These are phyloP conservation scores for Oedothorax gibbosus DNA, from an alignment of 1,140 invertebrate genomes.

Conservation along the genomic window DNA sequence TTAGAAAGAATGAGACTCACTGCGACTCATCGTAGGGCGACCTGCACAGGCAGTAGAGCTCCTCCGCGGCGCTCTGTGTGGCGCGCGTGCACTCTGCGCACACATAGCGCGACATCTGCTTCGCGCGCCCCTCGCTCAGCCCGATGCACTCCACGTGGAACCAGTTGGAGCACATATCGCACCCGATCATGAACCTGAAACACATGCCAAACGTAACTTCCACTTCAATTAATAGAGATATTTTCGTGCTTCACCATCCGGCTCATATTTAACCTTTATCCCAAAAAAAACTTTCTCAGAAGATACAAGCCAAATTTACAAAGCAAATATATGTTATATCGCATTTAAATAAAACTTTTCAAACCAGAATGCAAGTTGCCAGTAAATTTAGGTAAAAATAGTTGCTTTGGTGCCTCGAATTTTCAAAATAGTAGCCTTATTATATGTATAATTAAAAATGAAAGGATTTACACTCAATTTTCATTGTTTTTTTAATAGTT, in stretches of 20 bases:
- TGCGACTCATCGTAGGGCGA: constrained; percentile 98
- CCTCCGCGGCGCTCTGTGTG: constrained; percentile 66
- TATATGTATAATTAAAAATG: no score
- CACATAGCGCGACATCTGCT: constrained; percentile 86
- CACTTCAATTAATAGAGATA: no score
- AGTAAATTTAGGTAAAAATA: no score
- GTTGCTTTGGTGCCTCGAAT: no score
- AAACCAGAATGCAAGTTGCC: no score
- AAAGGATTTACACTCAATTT: no score
- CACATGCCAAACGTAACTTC: neutral
- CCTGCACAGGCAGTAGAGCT: constrained; percentile 94
- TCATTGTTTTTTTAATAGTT: no score
- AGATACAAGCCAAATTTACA: no score
- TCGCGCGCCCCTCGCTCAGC: constrained; percentile 92
- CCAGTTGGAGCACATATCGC: constrained; percentile 97
- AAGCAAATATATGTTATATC: no score
- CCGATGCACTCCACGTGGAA: constrained; percentile 97
- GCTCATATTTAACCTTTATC: neutral
- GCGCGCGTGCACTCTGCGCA: constrained; percentile 81
- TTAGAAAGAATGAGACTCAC: constrained; percentile 74
- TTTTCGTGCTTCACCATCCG: neutral
- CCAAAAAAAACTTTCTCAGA: constrained; percentile 80
- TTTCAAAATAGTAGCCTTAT: no score
- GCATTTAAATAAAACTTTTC: no score
- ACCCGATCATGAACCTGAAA: constrained; percentile 94